Evolutionary conservation across 2,797 vertebrate genomes (phyloP), one percentile per base, ranked within the genome.

Genomic region (Falco cherrug): DNA sequence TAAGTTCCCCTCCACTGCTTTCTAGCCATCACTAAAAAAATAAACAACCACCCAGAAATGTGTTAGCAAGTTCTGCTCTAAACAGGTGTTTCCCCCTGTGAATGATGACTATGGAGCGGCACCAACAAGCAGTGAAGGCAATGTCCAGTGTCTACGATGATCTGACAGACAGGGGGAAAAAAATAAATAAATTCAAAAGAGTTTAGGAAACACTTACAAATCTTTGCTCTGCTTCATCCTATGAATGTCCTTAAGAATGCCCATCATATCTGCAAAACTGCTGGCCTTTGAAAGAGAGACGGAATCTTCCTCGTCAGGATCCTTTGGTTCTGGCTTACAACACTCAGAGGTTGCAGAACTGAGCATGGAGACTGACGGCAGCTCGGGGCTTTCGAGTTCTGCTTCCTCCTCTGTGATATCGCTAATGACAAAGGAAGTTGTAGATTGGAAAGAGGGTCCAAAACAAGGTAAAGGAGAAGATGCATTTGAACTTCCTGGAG

Each of bases 191-290:
- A 64, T 79, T n/a, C 6, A 31, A 28, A 7, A 29, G 21, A 24
- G 3, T 5, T 67, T n/a, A 54, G 41, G 50, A 31, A 78, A 22
- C 75, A 98, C 97, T 98, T 96, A 99, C 99, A 99, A 98, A 96
- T 99, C 99, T 97, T 99, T 99, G 98, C 98, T 99, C 98, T 99
- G 99, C 97, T 99, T 99, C 98, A 99, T 99, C 96, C 99, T 99
- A 78, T 99, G 99, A 97, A 99, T 99, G 97, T 99, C 99, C 95
- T 99, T 99, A 88, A 99, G 98, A 89, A 99, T 99, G 92, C 99
- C 99, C 99, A 99, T 99, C 97, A 99, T 99, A 76, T 99, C 99
- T 6, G 99, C 99, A 93, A 99, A 99, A 95, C 99, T 99, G 97
- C 99, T 99, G 98, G 99, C 99, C 98, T 99, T 99, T 41, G 99